Evolutionary conservation across 92 coral and sea anemone species (phyloP), one percentile per base, ranked within the genome.

Genomic region (Montipora capitata): DNA sequence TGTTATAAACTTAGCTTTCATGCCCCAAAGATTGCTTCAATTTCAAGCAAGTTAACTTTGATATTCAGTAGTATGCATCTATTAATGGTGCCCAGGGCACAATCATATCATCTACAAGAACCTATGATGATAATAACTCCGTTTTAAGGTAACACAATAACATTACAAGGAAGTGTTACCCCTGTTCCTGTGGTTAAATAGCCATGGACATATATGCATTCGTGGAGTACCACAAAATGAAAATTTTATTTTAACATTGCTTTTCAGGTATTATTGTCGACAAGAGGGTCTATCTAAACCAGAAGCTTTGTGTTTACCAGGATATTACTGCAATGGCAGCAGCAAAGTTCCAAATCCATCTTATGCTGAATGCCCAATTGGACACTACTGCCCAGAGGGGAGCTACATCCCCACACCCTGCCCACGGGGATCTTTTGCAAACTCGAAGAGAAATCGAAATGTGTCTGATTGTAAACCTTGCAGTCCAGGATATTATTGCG

Each of bases 401-500:
- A 97, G 99, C 77, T 92, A 97, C 76, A 74, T 78, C 4, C 99
- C 98, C n/a, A 76, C 85, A 4, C 97, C 96, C 8, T 97, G 99
- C 39, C 99, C 98, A 40, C 83, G 95, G 27, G 99, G 99, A 20
- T 97, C 99, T 10, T 97, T 94, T 72, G 94, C 99, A 51, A 97
- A 97, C 92, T 88, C 98, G 12, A 88, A 80, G 63, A 81, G 93
- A 65, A 97, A 97, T 90, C 92, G 88, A 52, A 97, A 97, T 67
- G 74, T 85, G 12, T 76, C 98, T 70, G 96, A 97, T 63, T 97
- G 99, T 80, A 92, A 93, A 68, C 99, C 99, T 4, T 97, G 99
- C 65, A 97, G 98, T 58, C 97, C 98, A 48, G 99, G 99, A 45
- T 82, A 93, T 74, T 97, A 97, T 84, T 97, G 99, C 52, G 94